These are phyloP conservation scores for Gymnothorax javanicus DNA, from an alignment of 2,797 vertebrate species.

Conservation along the genomic window DNA sequence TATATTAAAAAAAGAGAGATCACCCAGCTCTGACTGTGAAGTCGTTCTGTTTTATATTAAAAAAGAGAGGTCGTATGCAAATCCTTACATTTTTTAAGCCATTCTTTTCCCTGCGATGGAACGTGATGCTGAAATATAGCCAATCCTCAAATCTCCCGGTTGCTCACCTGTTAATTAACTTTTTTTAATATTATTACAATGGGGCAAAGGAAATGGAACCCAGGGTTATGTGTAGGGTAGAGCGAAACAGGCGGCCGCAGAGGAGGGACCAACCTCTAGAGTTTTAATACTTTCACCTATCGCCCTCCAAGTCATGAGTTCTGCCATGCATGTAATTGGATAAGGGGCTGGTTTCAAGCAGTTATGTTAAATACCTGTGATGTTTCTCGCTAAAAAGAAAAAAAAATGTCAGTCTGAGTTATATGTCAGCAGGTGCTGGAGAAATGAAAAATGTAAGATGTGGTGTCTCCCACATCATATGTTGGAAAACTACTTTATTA, in stretches of 20 bases:
- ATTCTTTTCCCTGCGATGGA: conserved; percentile 53
- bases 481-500: conserved; percentile 30
- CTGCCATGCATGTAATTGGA: conserved; percentile 74
- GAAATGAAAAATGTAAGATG: conserved; percentile 54
- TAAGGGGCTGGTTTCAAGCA: conserved; percentile 42
- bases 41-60: not conserved
- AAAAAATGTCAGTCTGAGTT: conserved; percentile 42
- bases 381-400: conserved; percentile 43
- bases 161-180: conserved; percentile 70
- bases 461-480: conserved; percentile 49
- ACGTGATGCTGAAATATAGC: conserved; percentile 59
- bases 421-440: conserved; percentile 41
- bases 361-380: conserved; percentile 63
- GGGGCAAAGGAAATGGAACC: conserved; percentile 49
- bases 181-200: conserved; percentile 65
- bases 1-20: too few species aligned
- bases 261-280: conserved; percentile 53
- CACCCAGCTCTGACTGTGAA: conserved; percentile 20
- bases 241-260: not conserved
- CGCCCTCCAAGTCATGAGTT: conserved; percentile 63
- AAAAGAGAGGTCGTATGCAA: conserved; percentile 7
- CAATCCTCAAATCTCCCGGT: conserved; percentile 63
- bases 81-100: conserved; percentile 55
- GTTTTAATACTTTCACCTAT: conserved; percentile 67
- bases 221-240: conserved; percentile 42